Evolutionary conservation across 2,888 invertebrate species (phyloP).

Genomic region (Ennomos erosarius): DNA sequence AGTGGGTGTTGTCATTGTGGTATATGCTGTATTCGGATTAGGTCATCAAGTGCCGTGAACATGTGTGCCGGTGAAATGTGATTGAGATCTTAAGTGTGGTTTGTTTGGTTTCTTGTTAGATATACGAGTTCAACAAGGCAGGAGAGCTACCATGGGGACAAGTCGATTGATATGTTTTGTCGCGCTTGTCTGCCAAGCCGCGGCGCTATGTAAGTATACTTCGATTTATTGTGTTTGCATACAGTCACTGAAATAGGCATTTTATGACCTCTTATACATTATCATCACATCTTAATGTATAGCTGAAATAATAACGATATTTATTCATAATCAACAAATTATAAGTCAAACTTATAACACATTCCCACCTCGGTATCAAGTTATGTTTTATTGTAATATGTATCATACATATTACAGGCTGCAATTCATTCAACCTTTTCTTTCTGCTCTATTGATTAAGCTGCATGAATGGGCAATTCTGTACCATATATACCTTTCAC

Average conservation of each 20-base stretch:
- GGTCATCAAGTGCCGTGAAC: slow-evolving; percentile 81
- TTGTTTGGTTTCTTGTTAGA: slow-evolving; percentile 79
- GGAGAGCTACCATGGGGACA: slow-evolving; percentile 71
- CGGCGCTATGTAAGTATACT: slow-evolving; percentile 73
- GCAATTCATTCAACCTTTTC: slow-evolving; percentile 57
- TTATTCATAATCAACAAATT: no score
- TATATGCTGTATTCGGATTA: slow-evolving; percentile 78
- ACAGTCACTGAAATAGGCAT: background rate
- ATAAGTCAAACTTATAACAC: background rate
- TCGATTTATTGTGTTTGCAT: background rate
- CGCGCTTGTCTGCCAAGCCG: slow-evolving; percentile 68
- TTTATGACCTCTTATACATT: background rate
- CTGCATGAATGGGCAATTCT: slow-evolving; percentile 9
- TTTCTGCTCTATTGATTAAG: slow-evolving; percentile 34
- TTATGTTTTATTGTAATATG: slow-evolving; percentile 34
- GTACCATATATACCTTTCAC: slow-evolving; percentile 27
- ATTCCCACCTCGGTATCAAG: background rate
- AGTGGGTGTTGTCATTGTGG: slow-evolving; percentile 85
- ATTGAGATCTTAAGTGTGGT: slow-evolving; percentile 65
- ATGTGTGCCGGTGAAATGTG: slow-evolving; percentile 80
- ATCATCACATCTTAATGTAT: no score
- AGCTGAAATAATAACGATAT: no score
- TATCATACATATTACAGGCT: slow-evolving; percentile 30
- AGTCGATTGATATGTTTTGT: slow-evolving; percentile 69
- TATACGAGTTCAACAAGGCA: slow-evolving; percentile 70